Percentiles rank a stretch among this genome's conserved stretches.
Conservation (phyloP, 2,888 invertebrate genomes). For the Pecten maximus region DNA sequence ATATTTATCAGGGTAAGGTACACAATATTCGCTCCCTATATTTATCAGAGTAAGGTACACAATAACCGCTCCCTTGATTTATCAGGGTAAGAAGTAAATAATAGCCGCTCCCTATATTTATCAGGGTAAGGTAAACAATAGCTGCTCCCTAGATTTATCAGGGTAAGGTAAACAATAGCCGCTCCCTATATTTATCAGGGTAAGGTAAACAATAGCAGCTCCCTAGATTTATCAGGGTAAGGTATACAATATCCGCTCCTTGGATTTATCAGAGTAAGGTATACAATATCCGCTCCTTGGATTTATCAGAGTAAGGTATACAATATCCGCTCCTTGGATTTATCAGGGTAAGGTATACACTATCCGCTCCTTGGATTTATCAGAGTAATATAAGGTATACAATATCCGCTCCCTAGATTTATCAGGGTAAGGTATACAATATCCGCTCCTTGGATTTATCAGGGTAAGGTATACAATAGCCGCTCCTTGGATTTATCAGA, state of each 20-base stretch:
- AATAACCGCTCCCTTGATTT: too few species aligned
- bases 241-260: too few species aligned
- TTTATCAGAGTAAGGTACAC: not conserved
- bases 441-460: too few species aligned
- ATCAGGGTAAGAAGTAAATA: not conserved
- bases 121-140: not conserved
- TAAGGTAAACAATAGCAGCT: not conserved
- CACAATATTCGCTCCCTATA: too few species aligned
- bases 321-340: too few species aligned
- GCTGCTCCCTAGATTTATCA: too few species aligned
- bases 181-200: too few species aligned
- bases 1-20: not conserved
- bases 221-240: not conserved
- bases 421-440: not conserved
- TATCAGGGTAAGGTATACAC: not conserved
- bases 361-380: too few species aligned
- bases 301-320: not conserved
- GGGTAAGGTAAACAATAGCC: not conserved
- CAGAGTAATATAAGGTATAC: not conserved
- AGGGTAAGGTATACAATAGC: not conserved
- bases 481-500: too few species aligned
- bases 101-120: too few species aligned
- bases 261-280: not conserved
- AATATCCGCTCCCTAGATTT: too few species aligned
- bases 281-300: too few species aligned